phyloP scores from a whole-genome alignment of 1,140 invertebrate genomes.

The Piezodorus guildinii region DNA sequence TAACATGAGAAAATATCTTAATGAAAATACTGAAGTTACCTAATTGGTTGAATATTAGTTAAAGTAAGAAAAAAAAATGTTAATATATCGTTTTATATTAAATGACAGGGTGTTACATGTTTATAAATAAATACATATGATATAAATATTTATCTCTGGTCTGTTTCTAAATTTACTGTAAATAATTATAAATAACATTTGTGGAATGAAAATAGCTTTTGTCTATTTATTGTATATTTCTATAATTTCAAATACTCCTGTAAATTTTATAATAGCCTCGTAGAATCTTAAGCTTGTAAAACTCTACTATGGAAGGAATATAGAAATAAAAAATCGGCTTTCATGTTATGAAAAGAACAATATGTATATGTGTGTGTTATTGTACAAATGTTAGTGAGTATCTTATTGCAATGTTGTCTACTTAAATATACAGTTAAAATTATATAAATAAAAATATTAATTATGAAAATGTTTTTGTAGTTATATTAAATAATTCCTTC shows the following conservation, averaged over 20 bases:
- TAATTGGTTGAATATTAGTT: not conserved
- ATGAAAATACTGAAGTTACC: not conserved
- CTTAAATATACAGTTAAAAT: no score
- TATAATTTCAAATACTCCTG: conserved; percentile 1
- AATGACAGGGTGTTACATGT: not conserved
- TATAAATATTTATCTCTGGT: not conserved
- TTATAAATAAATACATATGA: not conserved
- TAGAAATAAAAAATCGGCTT: no score
- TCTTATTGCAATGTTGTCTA: no score
- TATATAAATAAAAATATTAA: no score
- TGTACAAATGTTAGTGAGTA: no score
- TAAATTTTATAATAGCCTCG: not conserved
- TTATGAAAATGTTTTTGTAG: no score
- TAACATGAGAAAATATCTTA: not conserved
- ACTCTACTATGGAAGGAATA: no score
- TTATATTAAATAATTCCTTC: no score
- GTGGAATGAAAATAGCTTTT: not conserved
- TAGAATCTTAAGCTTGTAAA: no score
- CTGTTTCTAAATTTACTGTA: not conserved
- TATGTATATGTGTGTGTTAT: no score
- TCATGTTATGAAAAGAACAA: no score
- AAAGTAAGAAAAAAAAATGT: not conserved
- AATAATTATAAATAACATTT: not conserved
- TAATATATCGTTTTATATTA: not conserved
- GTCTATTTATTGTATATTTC: conserved; percentile 1